Base-by-base conservation (phyloP, 2,797 vertebrate genomes). In the Nannoperca obscura region DNA sequence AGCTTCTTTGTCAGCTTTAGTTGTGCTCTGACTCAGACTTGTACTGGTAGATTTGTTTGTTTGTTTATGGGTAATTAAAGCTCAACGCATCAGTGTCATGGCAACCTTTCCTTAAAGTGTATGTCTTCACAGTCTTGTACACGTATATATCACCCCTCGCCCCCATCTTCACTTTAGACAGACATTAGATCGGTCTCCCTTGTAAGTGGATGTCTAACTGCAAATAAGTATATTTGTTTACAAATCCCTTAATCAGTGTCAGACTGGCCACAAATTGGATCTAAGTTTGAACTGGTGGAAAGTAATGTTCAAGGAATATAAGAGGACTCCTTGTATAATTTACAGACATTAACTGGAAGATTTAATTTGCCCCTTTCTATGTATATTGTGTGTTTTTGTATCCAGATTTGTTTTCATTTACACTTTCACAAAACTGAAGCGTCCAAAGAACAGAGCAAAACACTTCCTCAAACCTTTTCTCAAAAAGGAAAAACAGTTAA, bases 121-220 rank as follows among this genome's bases (percentile, higher is more conserved):
- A 44, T 12, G 11, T 20, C 19, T 24, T 9, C 19, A 27, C 19
- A 57, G n/a, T 27, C 44, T 30, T 36, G 30, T 24, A 22, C 12
- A 3, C 14, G 10, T 50, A 4, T 65, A 13, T 64, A 78, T 54
- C 68, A 74, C 71, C 74, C 67, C 50, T 75, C 49, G 84, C 76
- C 74, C 8, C 8, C 59, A 30, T 52, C 66, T 49, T 32, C 4
- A 53, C 30, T 30, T 61, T 22, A 62, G 27, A 22, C 32, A 22
- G 3, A 63, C 22, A 15, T 44, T 22, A 61, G 22, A 54, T 67
- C 44, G 57, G 22, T 46, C 20, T 76, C 10, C 17, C 1, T 55
- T 49, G 2, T 20, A 44, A 54, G 10, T 54, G 15, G 57, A 38
- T 27, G 54, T 55, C 44, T 67, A 46, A 17, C 10, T 6, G 6